Evolutionary conservation across 2,888 invertebrate genomes (phyloP).

Genomic region (Troides aeacus): DNA sequence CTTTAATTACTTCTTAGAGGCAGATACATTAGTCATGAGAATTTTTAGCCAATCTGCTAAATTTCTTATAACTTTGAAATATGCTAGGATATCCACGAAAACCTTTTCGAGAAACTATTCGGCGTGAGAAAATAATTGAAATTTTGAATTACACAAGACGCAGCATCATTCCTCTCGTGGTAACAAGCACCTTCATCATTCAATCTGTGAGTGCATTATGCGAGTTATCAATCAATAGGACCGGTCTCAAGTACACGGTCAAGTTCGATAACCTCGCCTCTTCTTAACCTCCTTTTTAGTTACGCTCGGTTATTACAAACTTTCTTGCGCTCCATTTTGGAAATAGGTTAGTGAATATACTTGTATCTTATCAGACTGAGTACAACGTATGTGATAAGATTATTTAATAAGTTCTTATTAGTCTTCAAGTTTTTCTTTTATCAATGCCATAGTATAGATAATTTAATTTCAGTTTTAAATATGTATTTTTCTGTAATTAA

Average conservation of each 20-base stretch:
- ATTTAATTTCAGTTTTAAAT: too few species aligned
- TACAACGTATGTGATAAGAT: conserved; percentile 20
- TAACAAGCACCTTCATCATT: conserved; percentile 34
- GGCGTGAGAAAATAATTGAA: conserved; percentile 20
- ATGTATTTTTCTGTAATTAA: too few species aligned
- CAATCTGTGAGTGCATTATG: conserved; percentile 49
- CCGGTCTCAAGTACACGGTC: conserved; percentile 55
- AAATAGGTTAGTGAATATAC: conserved; percentile 25
- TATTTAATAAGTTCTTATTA: conserved; percentile 7
- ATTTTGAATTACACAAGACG: conserved; percentile 10
- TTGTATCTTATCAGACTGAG: conserved; percentile 24
- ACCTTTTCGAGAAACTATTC: too few species aligned
- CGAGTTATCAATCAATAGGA: conserved; percentile 64
- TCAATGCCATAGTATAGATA: background rate
- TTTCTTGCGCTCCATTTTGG: conserved; percentile 29
- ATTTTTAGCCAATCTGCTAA: too few species aligned
- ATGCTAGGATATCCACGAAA: too few species aligned
- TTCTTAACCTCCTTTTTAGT: conserved; percentile 35
- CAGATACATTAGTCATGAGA: too few species aligned
- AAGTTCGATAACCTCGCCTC: conserved; percentile 58
- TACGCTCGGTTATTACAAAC: conserved; percentile 22
- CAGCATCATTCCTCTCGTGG: conserved; percentile 25
- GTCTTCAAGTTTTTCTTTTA: background rate
- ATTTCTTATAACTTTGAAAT: too few species aligned
- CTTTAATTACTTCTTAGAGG: too few species aligned